Evolutionary conservation across 2,888 invertebrate genomes (phyloP), one percentile per base, ranked within the genome.

Genomic region (Phoenoteleia sp.): DNA sequence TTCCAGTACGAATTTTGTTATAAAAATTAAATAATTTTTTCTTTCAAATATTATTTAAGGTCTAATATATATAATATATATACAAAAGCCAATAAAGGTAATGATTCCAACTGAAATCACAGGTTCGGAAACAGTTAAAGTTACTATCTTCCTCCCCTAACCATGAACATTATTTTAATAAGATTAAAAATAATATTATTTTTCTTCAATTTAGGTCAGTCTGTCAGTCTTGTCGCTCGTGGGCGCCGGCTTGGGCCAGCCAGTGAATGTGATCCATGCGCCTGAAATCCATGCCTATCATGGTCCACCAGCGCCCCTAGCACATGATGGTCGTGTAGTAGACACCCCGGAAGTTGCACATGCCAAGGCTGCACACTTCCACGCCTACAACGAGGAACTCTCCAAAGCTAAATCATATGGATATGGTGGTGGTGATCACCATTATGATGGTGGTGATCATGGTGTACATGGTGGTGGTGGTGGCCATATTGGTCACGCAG

Each of bases 291-390:
- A 89, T 47, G 81, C 79, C 6, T 91, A 91, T 72, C 91, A 91
- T 58, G 92, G 92, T 0, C 91, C 92, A 1, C 84, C 87, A 1
- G 92, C 92, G 0, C 92, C 92, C 0, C 71, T 91, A n/a, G 90
- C 87, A 17, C 89, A 90, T 36, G 90, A 90, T 60, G 90, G 90
- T 4, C 87, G 89, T 23, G 90, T 90, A 21, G 75, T 89, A 19
- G 92, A 92, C 83, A 92, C 91, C 23, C 91, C 91, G 52, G 92
- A 91, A 76, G 91, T 92, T 3, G 90, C 90, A 7, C 89, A 90
- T 82, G 91, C 91, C 60, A 92, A 91, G 67, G 90, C 90, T 7
- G 89, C 90, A 17, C 91, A 91, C 75, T 87, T 89, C 74, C 88
- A 89, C 60, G 90, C 89, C 13, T 88, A 85, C 81, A 77, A 84